Evolutionary conservation across 2,888 invertebrate genomes (phyloP), one percentile per base, ranked within the genome.

Genomic region (Lasioglossum malachurum): DNA sequence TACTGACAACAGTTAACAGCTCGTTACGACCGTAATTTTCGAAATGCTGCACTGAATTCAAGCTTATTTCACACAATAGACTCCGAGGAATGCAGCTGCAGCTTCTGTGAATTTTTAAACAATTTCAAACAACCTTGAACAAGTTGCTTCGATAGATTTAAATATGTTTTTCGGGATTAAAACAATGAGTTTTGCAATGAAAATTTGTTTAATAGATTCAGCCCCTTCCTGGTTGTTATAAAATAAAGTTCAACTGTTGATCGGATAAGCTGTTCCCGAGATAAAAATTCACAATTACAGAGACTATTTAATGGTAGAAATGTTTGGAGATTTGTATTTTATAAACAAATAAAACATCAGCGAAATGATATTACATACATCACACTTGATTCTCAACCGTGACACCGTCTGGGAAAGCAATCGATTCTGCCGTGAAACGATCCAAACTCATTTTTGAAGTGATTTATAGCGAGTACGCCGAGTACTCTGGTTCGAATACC

Each of bases 381-480:
- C 64, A 12, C 4, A 57, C 19, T 31, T 1, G 64, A 19, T 64
- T 31, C 35, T 64, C 8, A 19, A 64, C 8, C 4, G 19, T 7
- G 31, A 31, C 19, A 19, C 8, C 16, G 64, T 8, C 16, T 14
- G 64, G 31, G 16, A 64, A 19, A 64, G 31, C 31, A 35, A 31
- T 35, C 64, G 27, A 64, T 64, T 64, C 64, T 44, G 31, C 35
- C 31, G 31, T 64, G 64, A 64, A 27, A 64, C 19, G 64, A 64
- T 31, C 64, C 35, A 19, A 16, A 35, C 64, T 64, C 31, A 64
- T 64, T 64, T 35, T 35, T 2, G 31, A 64, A 64, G 64, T 64
- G 64, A 64, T 64, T 64, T 64, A 64, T 64, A 31, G 64, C 31
- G 19, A 64, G 64, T 35, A 64, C 64, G 64, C 64, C 31, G 31